Evolutionary conservation across 2,888 invertebrate genomes (phyloP).

Genomic region (Xanthia icteritia): DNA sequence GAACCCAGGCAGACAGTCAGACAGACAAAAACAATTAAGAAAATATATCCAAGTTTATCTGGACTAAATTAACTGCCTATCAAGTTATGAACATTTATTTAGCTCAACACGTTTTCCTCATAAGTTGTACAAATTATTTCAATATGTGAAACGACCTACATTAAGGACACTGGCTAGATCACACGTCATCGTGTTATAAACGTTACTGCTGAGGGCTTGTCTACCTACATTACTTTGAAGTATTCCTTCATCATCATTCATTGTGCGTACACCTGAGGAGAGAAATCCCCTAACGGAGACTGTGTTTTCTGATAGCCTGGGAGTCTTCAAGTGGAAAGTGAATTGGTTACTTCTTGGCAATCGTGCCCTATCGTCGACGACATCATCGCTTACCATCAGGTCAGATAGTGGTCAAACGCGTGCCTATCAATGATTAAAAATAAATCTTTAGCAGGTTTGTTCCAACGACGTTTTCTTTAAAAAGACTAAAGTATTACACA

Average conservation of each 20-base stretch:
- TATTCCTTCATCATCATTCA: neutral
- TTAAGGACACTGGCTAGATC: slow-evolving; percentile 53
- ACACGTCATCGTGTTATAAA: slow-evolving; percentile 25
- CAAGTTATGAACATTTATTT: slow-evolving; percentile 29
- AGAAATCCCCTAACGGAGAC: neutral
- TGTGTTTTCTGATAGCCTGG: neutral
- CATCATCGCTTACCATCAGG: neutral
- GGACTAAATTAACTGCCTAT: slow-evolving; percentile 28
- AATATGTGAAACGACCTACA: slow-evolving; percentile 60
- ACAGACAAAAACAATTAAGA: slow-evolving; percentile 3
- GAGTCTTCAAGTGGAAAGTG: neutral
- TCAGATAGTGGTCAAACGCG: neutral
- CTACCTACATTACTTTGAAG: neutral
- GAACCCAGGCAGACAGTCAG: slow-evolving; percentile 4
- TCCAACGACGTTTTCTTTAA: too few relatives aligned
- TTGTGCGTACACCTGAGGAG: neutral
- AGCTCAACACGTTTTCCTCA: slow-evolving; percentile 50
- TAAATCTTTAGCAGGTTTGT: neutral
- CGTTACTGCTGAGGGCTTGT: slow-evolving; percentile 14
- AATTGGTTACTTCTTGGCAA: neutral
- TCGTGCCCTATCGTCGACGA: neutral
- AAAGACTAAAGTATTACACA: slow-evolving; percentile 16
- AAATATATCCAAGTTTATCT: slow-evolving; percentile 6
- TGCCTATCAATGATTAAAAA: neutral
- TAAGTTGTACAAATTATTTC: slow-evolving; percentile 49